Percentiles rank a stretch among this genome's conserved stretches.
Evolutionary conservation across 2,113 vertebrate species (phyloP).

Genomic region (Pithys albifrons): DNA sequence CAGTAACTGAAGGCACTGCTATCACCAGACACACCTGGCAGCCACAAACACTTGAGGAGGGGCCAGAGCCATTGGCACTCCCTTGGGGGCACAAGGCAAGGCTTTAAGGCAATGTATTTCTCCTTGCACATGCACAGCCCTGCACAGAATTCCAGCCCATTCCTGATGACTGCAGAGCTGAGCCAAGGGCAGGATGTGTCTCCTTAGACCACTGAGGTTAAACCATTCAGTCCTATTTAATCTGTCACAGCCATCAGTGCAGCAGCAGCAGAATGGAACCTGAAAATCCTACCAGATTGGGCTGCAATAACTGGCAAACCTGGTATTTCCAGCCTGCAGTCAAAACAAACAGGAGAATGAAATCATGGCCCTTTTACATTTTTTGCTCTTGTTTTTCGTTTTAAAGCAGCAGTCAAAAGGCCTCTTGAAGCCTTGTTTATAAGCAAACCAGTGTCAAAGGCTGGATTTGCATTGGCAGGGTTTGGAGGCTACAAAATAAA

Average conservation of each 20-base stretch:
- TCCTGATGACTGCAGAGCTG: not conserved
- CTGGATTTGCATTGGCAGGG: slow-evolving; percentile 53
- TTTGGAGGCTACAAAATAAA: slow-evolving; percentile 53
- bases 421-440: slow-evolving; percentile 49
- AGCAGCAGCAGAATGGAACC: not conserved
- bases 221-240: not conserved
- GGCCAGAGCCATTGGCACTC: not conserved
- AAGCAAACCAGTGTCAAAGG: slow-evolving; percentile 44
- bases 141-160: not conserved
- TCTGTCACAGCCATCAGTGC: not conserved
- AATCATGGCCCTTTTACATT: not conserved
- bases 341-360: slow-evolving; percentile 49
- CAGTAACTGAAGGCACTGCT: not conserved
- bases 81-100: not conserved
- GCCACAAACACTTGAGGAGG: not conserved
- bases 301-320: slow-evolving; percentile 37
- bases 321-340: slow-evolving; percentile 54
- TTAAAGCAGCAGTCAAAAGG: slow-evolving; percentile 30
- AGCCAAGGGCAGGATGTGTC: not conserved
- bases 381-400: not conserved
- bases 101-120: not conserved
- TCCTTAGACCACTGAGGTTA: not conserved
- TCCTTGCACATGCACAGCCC: not conserved
- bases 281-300: slow-evolving; percentile 37
- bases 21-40: not conserved